Percentiles rank a stretch among this genome's conserved stretches.
phyloP scores from a whole-genome alignment of 2,888 invertebrate species.

The Agonopterix alstromeriana region DNA sequence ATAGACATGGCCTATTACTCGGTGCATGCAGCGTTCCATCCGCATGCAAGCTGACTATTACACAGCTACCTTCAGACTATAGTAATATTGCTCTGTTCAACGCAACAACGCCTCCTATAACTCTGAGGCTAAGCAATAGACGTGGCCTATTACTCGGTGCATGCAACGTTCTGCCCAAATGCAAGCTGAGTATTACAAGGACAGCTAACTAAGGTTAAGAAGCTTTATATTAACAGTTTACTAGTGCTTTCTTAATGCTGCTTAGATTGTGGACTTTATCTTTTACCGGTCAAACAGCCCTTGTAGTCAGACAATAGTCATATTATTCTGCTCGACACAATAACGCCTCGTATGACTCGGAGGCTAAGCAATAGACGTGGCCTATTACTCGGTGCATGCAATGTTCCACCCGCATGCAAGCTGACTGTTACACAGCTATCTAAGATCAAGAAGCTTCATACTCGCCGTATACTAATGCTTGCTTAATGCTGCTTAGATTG shows the following conservation, averaged over 20 bases:
- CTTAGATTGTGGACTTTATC: neutral
- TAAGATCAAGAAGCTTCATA: slow-evolving; percentile 41
- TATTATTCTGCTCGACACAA: slow-evolving; percentile 3
- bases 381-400: slow-evolving; percentile 50
- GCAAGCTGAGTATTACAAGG: too few species aligned
- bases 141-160: slow-evolving; percentile 40
- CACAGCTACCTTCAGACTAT: too few species aligned
- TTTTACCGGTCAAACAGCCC: too few species aligned
- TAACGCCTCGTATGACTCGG: slow-evolving; percentile 19
- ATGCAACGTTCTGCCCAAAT: too few species aligned
- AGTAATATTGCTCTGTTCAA: slow-evolving; percentile 2
- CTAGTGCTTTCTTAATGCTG: slow-evolving; percentile 4
- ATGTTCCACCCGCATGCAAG: slow-evolving; percentile 43
- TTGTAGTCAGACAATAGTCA: too few species aligned
- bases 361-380: slow-evolving; percentile 30
- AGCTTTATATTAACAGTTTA: slow-evolving; percentile 8
- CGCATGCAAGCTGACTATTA: too few species aligned
- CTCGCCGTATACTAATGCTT: slow-evolving; percentile 9
- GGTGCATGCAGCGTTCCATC: too few species aligned
- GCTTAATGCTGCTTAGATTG: slow-evolving; percentile 6
- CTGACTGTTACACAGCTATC: slow-evolving; percentile 31
- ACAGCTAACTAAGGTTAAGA: slow-evolving; percentile 13
- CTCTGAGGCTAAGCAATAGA: slow-evolving; percentile 27
- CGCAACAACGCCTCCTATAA: slow-evolving; percentile 18
- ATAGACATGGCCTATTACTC: too few species aligned